phyloP scores from a whole-genome alignment of 2,797 vertebrate genomes.

The Naso thynnoides region DNA sequence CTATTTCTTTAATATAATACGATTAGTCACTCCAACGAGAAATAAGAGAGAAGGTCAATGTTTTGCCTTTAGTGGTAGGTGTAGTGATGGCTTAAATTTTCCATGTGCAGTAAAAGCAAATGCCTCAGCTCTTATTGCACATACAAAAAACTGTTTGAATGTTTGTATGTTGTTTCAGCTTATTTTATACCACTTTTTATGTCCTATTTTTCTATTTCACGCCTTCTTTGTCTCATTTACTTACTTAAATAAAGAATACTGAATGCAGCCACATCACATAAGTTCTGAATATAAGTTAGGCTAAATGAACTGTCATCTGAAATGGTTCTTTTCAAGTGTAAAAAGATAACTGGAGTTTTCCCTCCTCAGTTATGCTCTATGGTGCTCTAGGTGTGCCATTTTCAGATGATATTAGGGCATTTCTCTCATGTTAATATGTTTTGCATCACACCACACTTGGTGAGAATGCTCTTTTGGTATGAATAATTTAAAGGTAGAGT shows the following conservation, averaged over 20 bases:
- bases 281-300: constrained; percentile 28
- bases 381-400: background rate
- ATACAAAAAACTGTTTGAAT: constrained; percentile 31
- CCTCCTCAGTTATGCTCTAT: constrained; percentile 1
- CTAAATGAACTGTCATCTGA: constrained; percentile 31
- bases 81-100: constrained; percentile 31
- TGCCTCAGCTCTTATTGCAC: constrained; percentile 24
- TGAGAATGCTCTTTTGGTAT: constrained; percentile 8
- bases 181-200: constrained; percentile 19
- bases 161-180: constrained; percentile 33
- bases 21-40: constrained; percentile 50
- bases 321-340: constrained; percentile 29
- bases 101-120: background rate
- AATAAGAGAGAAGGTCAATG: constrained; percentile 45
- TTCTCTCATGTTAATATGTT: background rate
- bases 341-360: constrained; percentile 14
- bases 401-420: background rate
- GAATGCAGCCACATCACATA: constrained; percentile 38
- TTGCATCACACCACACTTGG: constrained; percentile 1
- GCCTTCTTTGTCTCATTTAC: constrained; percentile 60
- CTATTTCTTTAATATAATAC: constrained; percentile 58
- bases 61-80: constrained; percentile 27
- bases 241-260: constrained; percentile 50
- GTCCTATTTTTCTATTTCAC: constrained; percentile 22
- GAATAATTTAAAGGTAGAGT: constrained; percentile 13